phyloP scores from a whole-genome alignment of 2,113 vertebrate genomes.

The Tragelaphus imberbis region DNA sequence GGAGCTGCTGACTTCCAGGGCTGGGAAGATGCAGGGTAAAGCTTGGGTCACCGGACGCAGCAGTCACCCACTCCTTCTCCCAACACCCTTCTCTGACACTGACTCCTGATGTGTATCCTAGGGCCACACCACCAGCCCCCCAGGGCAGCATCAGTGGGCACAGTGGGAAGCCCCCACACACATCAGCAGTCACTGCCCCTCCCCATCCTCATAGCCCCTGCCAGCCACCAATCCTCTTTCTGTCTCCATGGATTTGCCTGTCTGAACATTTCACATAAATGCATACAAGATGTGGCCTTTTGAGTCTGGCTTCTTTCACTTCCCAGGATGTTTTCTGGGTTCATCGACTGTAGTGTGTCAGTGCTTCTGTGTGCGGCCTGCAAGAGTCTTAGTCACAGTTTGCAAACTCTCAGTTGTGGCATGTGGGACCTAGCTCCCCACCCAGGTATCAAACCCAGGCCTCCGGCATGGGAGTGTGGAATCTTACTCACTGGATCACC shows the following conservation, averaged over 20 bases:
- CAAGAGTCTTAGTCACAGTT: not conserved
- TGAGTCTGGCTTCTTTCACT: not conserved
- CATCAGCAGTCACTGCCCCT: not conserved
- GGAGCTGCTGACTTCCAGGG: not conserved
- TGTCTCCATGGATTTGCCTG: not conserved
- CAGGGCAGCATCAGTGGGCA: not conserved
- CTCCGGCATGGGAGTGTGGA: not conserved
- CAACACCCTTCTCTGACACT: not conserved
- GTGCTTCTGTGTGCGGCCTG: not conserved
- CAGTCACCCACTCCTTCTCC: not conserved
- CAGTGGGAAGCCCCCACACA: accelerated
- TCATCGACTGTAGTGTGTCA: not conserved
- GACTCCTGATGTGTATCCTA: not conserved
- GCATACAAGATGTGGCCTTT: not conserved
- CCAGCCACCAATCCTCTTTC: not conserved
- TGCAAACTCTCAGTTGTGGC: not conserved
- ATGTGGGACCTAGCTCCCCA: not conserved
- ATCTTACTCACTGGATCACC: not conserved
- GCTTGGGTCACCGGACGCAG: accelerated
- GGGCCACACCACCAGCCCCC: not conserved
- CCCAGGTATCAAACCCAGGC: not conserved
- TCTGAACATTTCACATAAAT: accelerated
- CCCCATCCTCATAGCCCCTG: not conserved
- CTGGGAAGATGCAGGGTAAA: not conserved
- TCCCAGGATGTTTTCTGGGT: not conserved